Percentiles rank a stretch among this genome's conserved stretches.
Conservation (phyloP, 2,797 vertebrate genomes). For the Xenopus petersii region DNA sequence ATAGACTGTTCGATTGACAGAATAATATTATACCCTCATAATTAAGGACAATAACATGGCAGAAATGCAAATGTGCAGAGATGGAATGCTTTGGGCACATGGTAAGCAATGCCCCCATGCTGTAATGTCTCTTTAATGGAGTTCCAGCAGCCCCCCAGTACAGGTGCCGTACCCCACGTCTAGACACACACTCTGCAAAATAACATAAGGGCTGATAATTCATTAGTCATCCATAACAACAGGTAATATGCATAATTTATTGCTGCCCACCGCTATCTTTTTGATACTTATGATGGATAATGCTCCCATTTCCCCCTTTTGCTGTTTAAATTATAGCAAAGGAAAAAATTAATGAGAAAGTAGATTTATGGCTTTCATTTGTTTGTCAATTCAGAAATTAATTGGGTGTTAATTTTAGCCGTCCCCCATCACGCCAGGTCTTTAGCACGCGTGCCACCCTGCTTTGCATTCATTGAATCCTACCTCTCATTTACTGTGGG, state of each 20-base stretch:
- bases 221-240: conserved; percentile 84
- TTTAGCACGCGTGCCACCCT: conserved; percentile 78
- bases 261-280: conserved; percentile 86
- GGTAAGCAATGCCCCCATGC: background rate
- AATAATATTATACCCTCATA: too few relatives aligned
- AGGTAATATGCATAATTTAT: conserved; percentile 86
- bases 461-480: conserved; percentile 92
- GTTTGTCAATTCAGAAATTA: conserved; percentile 99
- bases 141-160: background rate
- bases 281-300: conserved; percentile 99
- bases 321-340: conserved; percentile 93
- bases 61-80: too few relatives aligned
- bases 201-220: conserved; percentile 72
- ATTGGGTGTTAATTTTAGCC: conserved; percentile 99
- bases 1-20: too few relatives aligned
- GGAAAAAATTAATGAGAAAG: conserved; percentile 97
- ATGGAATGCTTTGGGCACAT: too few relatives aligned
- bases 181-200: background rate
- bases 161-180: background rate
- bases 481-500: conserved; percentile 91
- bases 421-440: conserved; percentile 90
- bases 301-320: conserved; percentile 77
- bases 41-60: too few relatives aligned
- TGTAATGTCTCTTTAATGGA: too few relatives aligned
- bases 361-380: conserved; percentile 99